A percentile compares a stretch with the other conserved stretches of the same genome.
These are phyloP conservation scores for Acronicta aceris DNA, from an alignment of 2,888 invertebrate genomes.

Conservation along the genomic window DNA sequence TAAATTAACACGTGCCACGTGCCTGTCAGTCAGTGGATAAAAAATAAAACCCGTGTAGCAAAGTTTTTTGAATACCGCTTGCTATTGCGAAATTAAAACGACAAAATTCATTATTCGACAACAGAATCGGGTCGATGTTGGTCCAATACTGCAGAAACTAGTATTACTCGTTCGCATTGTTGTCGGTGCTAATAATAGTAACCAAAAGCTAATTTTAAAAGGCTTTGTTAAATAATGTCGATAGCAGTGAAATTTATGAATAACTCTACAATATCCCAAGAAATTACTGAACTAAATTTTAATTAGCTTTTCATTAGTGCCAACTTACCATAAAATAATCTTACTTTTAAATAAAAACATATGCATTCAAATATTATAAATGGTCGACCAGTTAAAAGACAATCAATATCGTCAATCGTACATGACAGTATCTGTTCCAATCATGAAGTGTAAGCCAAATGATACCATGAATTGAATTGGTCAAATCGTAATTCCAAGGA, in stretches of 20 bases:
- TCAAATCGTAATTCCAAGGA: slow-evolving; percentile 13
- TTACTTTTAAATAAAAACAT: not conserved
- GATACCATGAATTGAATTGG: slow-evolving; percentile 22
- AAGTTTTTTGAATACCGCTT: slow-evolving; percentile 48
- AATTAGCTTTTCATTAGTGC: not conserved
- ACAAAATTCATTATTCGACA: slow-evolving; percentile 57
- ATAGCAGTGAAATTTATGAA: not conserved
- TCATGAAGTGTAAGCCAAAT: slow-evolving; percentile 7
- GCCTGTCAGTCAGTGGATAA: slow-evolving; percentile 15
- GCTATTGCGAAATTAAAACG: slow-evolving; percentile 60
- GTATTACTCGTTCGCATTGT: slow-evolving; percentile 62
- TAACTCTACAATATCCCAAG: no score
- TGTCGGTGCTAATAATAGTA: slow-evolving; percentile 28
- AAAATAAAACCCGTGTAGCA: slow-evolving; percentile 24
- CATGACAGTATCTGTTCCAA: slow-evolving; percentile 4
- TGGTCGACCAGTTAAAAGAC: not conserved
- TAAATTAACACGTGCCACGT: slow-evolving; percentile 21
- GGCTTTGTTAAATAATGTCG: slow-evolving; percentile 24
- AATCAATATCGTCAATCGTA: not conserved
- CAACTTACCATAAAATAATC: not conserved
- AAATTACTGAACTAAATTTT: not conserved
- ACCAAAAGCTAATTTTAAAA: slow-evolving; percentile 36
- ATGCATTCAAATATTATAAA: not conserved
- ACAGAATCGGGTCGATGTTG: slow-evolving; percentile 60
- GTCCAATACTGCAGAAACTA: slow-evolving; percentile 59